Conservation (phyloP, 2,888 invertebrate species). For the Drosophila quinaria region DNA sequence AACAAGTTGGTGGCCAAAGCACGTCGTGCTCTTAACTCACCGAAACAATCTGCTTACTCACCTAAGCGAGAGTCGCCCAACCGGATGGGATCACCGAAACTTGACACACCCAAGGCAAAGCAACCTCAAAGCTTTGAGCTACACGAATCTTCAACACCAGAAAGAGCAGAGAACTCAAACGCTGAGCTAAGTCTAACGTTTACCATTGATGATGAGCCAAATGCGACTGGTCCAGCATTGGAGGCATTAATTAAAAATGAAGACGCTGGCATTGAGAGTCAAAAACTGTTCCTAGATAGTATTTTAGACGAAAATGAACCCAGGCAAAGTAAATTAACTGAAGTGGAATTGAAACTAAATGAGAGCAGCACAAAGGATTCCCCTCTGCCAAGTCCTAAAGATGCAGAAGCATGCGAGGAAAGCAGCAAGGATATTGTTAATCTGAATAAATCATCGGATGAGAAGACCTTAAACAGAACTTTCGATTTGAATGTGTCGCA, state of each 20-base stretch:
- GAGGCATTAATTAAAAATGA: slow-evolving; percentile 14
- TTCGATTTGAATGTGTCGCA: slow-evolving; percentile 23
- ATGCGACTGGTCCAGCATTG: neutral
- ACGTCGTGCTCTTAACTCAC: slow-evolving; percentile 63
- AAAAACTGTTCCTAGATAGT: neutral
- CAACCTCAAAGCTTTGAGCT: neutral
- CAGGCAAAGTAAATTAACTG: neutral
- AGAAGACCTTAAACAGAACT: slow-evolving; percentile 23
- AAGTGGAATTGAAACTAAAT: neutral
- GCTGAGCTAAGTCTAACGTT: slow-evolving; percentile 73
- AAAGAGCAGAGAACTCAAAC: slow-evolving; percentile 8
- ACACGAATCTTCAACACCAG: slow-evolving; percentile 32
- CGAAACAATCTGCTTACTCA: slow-evolving; percentile 54
- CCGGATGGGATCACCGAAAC: slow-evolving; percentile 19
- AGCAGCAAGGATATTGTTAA: neutral
- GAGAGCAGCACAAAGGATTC: neutral
- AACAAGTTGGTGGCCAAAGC: slow-evolving; percentile 66
- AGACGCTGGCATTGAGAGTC: neutral
- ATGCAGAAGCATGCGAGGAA: neutral
- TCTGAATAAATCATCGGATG: neutral
- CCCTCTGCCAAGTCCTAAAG: neutral
- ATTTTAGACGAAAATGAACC: neutral
- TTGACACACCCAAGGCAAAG: slow-evolving; percentile 12
- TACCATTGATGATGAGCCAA: slow-evolving; percentile 52
- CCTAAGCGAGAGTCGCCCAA: slow-evolving; percentile 42